Conservation (phyloP, 2,888 invertebrate genomes). For the Microctonus aethiopoides region DNA sequence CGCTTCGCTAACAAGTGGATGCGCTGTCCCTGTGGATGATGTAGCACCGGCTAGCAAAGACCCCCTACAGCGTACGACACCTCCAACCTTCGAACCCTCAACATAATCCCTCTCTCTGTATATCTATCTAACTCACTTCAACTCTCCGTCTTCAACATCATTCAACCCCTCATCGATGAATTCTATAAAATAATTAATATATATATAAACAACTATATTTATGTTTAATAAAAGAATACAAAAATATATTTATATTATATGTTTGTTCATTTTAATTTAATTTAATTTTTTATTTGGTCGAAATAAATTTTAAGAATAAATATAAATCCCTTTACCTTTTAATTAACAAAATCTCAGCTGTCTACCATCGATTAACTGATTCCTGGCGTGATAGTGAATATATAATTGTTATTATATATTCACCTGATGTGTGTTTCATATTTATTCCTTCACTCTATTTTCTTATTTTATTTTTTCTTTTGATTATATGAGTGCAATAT, state of each 20-base stretch:
- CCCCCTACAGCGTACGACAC: slow-evolving; percentile 64
- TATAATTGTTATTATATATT: not conserved
- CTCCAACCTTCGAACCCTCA: slow-evolving; percentile 61
- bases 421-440: not conserved
- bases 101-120: slow-evolving; percentile 34
- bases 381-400: not conserved
- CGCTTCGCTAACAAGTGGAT: slow-evolving; percentile 65
- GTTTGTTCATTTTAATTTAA: not conserved
- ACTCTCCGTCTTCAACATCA: not conserved
- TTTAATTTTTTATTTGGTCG: no score
- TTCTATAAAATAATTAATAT: not conserved
- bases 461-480: not conserved
- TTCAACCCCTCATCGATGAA: not conserved
- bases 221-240: not conserved
- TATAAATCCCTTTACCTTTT: slow-evolving; percentile 11
- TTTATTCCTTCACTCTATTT: not conserved
- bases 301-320: no score
- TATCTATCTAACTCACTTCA: not conserved
- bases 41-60: slow-evolving; percentile 62
- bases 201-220: no score
- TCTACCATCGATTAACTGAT: slow-evolving; percentile 21
- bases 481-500: not conserved
- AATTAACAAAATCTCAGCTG: slow-evolving; percentile 20
- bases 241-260: not conserved
- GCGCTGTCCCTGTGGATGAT: slow-evolving; percentile 64